Percentiles rank a stretch among this genome's conserved stretches.
Evolutionary conservation across 2,797 vertebrate species (phyloP).

Genomic region (Micromesistius poutassou): DNA sequence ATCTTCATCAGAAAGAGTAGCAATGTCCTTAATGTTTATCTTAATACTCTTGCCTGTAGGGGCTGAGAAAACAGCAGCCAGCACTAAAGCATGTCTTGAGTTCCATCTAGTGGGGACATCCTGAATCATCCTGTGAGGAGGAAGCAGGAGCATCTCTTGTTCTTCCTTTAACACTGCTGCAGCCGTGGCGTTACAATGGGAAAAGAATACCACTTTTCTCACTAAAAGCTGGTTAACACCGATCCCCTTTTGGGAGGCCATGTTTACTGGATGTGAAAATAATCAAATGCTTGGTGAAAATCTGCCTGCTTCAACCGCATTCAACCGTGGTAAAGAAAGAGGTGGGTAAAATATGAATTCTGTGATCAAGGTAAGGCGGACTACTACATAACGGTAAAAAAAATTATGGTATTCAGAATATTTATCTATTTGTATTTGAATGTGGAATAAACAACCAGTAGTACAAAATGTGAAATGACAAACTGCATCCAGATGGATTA

Average conservation of each 20-base stretch:
- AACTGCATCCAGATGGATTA: no score
- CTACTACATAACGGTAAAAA: no score
- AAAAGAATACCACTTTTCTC: constrained; percentile 2
- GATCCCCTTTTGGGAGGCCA: neutral
- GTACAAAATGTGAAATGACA: no score
- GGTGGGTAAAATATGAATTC: no score
- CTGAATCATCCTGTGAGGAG: neutral
- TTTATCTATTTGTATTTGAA: no score
- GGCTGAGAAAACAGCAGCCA: constrained; percentile 17
- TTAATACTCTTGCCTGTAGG: constrained; percentile 10
- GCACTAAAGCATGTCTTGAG: constrained; percentile 23
- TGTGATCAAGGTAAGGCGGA: no score
- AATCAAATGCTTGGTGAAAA: neutral
- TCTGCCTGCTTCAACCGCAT: neutral
- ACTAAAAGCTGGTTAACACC: constrained; percentile 3
- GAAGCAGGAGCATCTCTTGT: constrained; percentile 2
- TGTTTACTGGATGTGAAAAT: neutral
- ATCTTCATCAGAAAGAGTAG: constrained; percentile 20
- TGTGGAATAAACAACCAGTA: no score
- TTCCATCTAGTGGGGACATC: neutral
- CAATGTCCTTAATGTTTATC: constrained; percentile 15
- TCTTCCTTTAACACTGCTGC: constrained; percentile 1
- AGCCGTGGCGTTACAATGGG: neutral
- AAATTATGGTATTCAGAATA: no score
- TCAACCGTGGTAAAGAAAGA: neutral